phyloP scores from a whole-genome alignment of 2,888 invertebrate species.

The Trimorus sp. region DNA sequence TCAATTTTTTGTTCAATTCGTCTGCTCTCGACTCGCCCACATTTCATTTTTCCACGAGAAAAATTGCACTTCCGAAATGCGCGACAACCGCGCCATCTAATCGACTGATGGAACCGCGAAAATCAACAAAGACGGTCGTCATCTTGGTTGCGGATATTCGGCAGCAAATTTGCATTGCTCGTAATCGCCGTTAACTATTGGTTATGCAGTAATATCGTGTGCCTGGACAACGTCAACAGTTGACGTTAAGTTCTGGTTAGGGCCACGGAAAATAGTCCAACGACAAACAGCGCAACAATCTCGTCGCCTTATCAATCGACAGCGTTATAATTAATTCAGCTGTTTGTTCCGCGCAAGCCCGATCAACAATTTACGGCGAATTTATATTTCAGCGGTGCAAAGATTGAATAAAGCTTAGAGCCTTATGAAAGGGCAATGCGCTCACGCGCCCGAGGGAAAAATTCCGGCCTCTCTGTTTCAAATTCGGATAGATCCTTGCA shows the following conservation, averaged over 20 bases:
- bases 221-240: constrained; percentile 24
- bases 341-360: constrained; percentile 4
- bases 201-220: constrained; percentile 18
- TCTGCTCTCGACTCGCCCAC: too few relatives aligned
- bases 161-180: constrained; percentile 30
- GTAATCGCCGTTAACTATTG: constrained; percentile 32
- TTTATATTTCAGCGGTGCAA: constrained; percentile 40
- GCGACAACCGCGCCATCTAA: too few relatives aligned
- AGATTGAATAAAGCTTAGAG: constrained; percentile 61
- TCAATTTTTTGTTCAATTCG: too few relatives aligned
- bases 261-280: constrained; percentile 1
- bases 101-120: too few relatives aligned
- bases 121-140: too few relatives aligned
- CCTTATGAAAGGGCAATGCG: constrained; percentile 51
- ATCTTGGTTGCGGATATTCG: not conserved
- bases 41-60: too few relatives aligned
- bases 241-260: constrained; percentile 4
- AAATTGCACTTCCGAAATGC: too few relatives aligned
- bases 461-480: constrained; percentile 49
- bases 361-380: constrained; percentile 32
- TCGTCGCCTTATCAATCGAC: constrained; percentile 1
- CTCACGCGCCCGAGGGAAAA: constrained; percentile 48
- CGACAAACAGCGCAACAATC: constrained; percentile 4
- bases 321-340: constrained; percentile 37
- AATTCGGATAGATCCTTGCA: constrained; percentile 57